Percentiles rank a stretch among this genome's conserved stretches.
Evolutionary conservation across 2,113 vertebrate genomes (phyloP).

Genomic region (Leptocoma aspasia): DNA sequence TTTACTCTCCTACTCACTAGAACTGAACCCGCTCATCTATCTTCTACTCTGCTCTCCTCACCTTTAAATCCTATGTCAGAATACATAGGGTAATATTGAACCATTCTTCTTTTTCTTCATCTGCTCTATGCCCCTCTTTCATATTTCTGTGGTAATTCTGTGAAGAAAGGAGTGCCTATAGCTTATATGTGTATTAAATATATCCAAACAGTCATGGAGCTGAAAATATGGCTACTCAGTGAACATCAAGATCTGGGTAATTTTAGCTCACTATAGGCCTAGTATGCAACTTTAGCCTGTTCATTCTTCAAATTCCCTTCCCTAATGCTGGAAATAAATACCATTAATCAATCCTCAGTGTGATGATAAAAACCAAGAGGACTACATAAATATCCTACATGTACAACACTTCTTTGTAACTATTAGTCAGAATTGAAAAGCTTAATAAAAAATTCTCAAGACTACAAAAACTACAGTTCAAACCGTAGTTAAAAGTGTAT

Average conservation of each 20-base stretch:
- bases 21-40: neutral
- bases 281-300: neutral
- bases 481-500: neutral
- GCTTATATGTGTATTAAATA: neutral
- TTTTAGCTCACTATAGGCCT: neutral
- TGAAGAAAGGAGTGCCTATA: neutral
- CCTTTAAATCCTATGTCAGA: neutral
- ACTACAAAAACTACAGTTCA: neutral
- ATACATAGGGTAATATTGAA: neutral
- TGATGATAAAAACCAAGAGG: neutral
- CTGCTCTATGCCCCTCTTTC: neutral
- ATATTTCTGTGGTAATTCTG: neutral
- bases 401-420: neutral
- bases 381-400: neutral
- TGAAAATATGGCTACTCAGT: neutral
- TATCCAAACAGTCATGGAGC: neutral
- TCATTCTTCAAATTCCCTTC: neutral
- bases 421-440: neutral
- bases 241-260: neutral
- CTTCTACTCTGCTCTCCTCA: neutral
- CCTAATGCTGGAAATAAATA: neutral
- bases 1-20: neutral
- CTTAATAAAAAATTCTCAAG: neutral
- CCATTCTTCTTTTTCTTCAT: neutral
- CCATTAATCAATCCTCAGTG: neutral